Evolutionary conservation across 2,113 vertebrate species (phyloP).

Genomic region (Burhinus oedicnemus): DNA sequence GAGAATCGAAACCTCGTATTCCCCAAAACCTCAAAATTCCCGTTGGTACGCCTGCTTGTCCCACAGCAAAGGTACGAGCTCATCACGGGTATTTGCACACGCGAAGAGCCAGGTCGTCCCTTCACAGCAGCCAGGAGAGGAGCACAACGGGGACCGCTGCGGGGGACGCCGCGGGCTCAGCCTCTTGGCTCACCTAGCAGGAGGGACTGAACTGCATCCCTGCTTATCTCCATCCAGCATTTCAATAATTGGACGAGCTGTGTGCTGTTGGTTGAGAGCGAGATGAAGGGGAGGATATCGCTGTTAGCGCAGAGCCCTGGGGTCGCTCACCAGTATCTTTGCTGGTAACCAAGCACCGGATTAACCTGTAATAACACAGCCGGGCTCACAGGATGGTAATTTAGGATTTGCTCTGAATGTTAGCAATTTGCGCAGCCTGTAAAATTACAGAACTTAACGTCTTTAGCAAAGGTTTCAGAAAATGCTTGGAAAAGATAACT

Average conservation of each 20-base stretch:
- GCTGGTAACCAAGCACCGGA: not conserved
- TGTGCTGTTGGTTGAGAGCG: not conserved
- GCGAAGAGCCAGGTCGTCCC: accelerated
- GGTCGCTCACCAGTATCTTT: not conserved
- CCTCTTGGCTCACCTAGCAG: accelerated
- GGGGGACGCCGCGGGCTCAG: not conserved
- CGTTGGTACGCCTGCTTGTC: too few species aligned
- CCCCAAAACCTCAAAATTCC: not conserved
- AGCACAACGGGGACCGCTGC: accelerated
- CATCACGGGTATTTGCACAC: not conserved
- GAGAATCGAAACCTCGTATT: not conserved
- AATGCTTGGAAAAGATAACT: too few species aligned
- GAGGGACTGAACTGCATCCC: not conserved
- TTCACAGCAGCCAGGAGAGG: not conserved
- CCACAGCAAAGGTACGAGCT: not conserved
- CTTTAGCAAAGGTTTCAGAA: not conserved
- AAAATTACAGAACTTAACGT: accelerated
- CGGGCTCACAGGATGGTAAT: not conserved
- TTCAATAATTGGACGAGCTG: not conserved
- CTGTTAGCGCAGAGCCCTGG: not conserved
- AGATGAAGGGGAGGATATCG: not conserved
- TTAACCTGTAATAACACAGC: not conserved
- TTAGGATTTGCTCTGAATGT: not conserved
- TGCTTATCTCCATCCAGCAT: not conserved
- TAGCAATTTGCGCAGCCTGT: not conserved